Base-by-base conservation (phyloP, 1,140 invertebrate genomes). In the Pachyrhynchus sulphureomaculatus region DNA sequence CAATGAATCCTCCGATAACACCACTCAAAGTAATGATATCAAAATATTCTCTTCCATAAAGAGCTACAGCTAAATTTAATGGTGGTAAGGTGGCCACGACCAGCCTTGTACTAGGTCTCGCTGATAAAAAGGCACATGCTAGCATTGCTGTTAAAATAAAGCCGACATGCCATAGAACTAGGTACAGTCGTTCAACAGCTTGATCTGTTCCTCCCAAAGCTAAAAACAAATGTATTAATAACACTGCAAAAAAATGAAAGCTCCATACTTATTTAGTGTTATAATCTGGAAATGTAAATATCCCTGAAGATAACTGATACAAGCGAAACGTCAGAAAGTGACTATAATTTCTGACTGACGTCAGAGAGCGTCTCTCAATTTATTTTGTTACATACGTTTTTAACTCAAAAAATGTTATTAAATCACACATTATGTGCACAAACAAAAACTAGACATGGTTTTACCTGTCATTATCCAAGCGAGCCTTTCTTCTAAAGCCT, bases 401-500 rank as follows among this genome's bases (percentile, higher is more conserved):
- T n/a, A n/a, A n/a, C n/a, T n/a, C n/a, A n/a, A n/a, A n/a, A n/a
- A n/a, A n/a, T n/a, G n/a, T n/a, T n/a, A n/a, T n/a, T n/a, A n/a
- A n/a, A n/a, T n/a, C n/a, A n/a, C n/a, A n/a, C n/a, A n/a, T n/a
- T n/a, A n/a, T n/a, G n/a, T n/a, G n/a, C n/a, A n/a, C n/a, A n/a
- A n/a, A n/a, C n/a, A n/a, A n/a, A n/a, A n/a, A n/a, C n/a, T n/a
- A n/a, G n/a, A n/a, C n/a, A n/a, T n/a, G 23, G 4, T 41, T 21
- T 24, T 39, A 41, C 58, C 53, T 75, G 70, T 29, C 9, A 76
- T 77, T 53, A 87, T 76, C 85, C 86, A 87, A 15, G 74, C 72
- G 2, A 87, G 72, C 52, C 78, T 77, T 15, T 81, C 67, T 45
- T 86, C 82, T 39, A 87, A 64, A 56, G 81, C 78, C 23, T 65